Conservation (phyloP, 1,140 invertebrate genomes). For the Chelonus insularis region DNA sequence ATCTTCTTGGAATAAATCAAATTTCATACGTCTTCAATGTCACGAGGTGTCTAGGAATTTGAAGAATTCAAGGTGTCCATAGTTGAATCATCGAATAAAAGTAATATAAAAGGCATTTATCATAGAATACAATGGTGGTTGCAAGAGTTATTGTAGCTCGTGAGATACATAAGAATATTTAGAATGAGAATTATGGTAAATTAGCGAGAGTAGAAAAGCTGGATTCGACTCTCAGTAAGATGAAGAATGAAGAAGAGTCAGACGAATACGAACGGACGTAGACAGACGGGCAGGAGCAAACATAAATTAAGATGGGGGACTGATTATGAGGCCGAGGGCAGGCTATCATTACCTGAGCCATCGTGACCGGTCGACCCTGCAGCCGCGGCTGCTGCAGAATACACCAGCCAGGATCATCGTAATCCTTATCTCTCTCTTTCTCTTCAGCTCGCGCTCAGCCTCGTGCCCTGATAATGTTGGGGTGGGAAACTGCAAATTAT, state of each 20-base stretch:
- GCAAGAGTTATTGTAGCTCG: no score
- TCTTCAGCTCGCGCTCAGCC: slow-evolving; percentile 32
- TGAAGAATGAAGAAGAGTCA: slow-evolving; percentile 17
- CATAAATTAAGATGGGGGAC: slow-evolving; percentile 61
- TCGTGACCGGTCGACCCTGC: slow-evolving; percentile 58
- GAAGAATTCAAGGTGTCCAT: no score
- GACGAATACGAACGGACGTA: slow-evolving; percentile 35
- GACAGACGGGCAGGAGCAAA: slow-evolving; percentile 53
- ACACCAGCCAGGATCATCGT: slow-evolving; percentile 31
- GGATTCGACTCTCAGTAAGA: not conserved
- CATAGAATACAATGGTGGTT: no score
- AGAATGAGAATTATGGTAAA: slow-evolving; percentile 52
- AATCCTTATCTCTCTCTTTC: slow-evolving; percentile 23
- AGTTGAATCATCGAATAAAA: no score
- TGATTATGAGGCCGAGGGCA: slow-evolving; percentile 58
- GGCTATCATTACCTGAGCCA: slow-evolving; percentile 56
- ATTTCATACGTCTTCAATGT: no score
- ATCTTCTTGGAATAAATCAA: no score
- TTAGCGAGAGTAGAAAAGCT: slow-evolving; percentile 49
- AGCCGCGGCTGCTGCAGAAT: slow-evolving; percentile 46
- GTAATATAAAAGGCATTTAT: no score
- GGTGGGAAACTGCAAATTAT: slow-evolving; percentile 58
- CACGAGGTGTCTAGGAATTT: no score
- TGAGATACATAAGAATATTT: not conserved
- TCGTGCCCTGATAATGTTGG: slow-evolving; percentile 53